A percentile compares a stretch with the other conserved stretches of the same genome.
Conservation (phyloP, 2,888 invertebrate genomes). For the Eudemis profundana region DNA sequence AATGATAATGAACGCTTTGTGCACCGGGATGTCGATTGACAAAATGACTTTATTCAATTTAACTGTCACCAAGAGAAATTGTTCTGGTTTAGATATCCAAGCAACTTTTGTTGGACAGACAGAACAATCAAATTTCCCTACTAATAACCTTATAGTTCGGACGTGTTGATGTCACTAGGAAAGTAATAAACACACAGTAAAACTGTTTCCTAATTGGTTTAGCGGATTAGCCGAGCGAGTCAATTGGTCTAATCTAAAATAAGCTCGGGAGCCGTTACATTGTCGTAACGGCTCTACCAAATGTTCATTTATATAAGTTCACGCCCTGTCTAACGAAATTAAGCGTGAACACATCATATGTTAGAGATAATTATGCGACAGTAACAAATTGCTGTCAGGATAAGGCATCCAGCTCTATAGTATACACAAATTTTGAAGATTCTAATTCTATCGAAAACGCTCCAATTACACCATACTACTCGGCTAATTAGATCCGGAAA, state of each 20-base stretch:
- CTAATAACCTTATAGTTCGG: background rate
- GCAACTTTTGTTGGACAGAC: background rate
- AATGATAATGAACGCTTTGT: no score
- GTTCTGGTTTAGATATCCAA: background rate
- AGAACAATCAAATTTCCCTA: background rate
- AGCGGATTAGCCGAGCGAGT: conserved; percentile 31
- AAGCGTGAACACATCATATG: conserved; percentile 1
- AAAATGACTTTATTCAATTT: no score
- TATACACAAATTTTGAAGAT: no score
- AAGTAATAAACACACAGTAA: conserved; percentile 25
- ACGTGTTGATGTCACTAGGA: conserved; percentile 4
- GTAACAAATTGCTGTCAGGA: no score
- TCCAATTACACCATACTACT: conserved; percentile 14
- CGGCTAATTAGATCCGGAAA: conserved; percentile 37
- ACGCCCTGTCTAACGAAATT: conserved; percentile 6
- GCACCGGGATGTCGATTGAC: no score
- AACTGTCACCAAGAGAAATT: no score
- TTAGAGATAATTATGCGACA: background rate
- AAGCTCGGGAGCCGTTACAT: conserved; percentile 24
- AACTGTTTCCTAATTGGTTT: conserved; percentile 32
- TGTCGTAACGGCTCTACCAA: conserved; percentile 23
- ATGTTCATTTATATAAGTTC: conserved; percentile 14
- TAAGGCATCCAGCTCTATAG: no score
- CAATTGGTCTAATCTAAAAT: conserved; percentile 39
- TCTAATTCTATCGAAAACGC: no score